phyloP scores from a whole-genome alignment of 2,888 invertebrate genomes.

The Neria commutata region DNA sequence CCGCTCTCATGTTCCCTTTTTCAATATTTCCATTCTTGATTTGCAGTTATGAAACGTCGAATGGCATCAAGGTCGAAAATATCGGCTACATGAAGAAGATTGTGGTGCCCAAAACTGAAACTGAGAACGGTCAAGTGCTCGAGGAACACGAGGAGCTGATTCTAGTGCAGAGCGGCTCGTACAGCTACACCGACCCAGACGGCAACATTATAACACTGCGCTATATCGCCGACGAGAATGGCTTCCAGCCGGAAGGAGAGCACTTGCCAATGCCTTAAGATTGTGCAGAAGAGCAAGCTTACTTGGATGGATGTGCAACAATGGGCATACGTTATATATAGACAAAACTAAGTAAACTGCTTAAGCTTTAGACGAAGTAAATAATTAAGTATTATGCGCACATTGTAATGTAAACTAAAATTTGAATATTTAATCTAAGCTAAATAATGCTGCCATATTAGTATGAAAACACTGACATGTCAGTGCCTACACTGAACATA shows the following conservation, averaged over 20 bases:
- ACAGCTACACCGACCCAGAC: constrained; percentile 74
- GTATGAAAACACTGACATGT: too few species aligned
- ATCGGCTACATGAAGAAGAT: constrained; percentile 72
- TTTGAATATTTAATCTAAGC: too few species aligned
- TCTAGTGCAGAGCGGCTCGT: constrained; percentile 71
- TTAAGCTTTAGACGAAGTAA: neutral
- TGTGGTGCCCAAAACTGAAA: constrained; percentile 61
- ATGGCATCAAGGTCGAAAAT: constrained; percentile 79
- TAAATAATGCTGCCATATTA: too few species aligned
- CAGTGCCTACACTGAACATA: too few species aligned
- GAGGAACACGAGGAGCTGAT: constrained; percentile 67
- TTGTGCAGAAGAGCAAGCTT: neutral
- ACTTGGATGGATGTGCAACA: too few species aligned
- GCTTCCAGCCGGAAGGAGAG: constrained; percentile 71
- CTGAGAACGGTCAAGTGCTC: constrained; percentile 60
- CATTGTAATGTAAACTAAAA: neutral
- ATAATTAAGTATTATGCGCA: neutral
- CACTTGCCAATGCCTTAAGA: constrained; percentile 70
- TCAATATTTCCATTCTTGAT: neutral
- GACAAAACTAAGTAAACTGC: too few species aligned
- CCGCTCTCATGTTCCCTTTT: too few species aligned
- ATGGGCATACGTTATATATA: too few species aligned
- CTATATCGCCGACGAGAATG: constrained; percentile 76
- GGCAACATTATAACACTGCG: constrained; percentile 70
- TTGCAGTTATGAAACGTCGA: constrained; percentile 76